A percentile compares a stretch with the other conserved stretches of the same genome.
phyloP scores from a whole-genome alignment of 1,140 invertebrate species.

The Nasonia giraulti region DNA sequence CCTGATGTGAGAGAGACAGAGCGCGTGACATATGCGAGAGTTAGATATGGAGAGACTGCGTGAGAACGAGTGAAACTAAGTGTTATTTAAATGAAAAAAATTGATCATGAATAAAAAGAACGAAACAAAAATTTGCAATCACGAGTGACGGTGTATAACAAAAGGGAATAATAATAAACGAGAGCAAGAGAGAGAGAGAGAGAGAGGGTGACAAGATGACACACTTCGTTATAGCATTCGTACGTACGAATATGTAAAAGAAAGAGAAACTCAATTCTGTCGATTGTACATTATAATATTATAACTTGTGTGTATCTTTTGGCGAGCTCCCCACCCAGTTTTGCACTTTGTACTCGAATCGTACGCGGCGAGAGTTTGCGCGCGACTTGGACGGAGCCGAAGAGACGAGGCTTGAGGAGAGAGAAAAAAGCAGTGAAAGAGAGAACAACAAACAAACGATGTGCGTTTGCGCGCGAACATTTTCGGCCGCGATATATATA shows the following conservation, averaged over 20 bases:
- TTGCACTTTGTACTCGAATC: slow-evolving; percentile 41
- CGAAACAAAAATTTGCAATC: slow-evolving; percentile 36
- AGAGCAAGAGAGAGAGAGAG: too few relatives aligned
- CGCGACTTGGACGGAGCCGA: background rate
- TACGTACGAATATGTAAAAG: slow-evolving; percentile 12
- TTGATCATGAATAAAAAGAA: slow-evolving; percentile 15
- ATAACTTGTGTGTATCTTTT: slow-evolving; percentile 11
- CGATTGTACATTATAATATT: slow-evolving; percentile 13
- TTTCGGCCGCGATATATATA: background rate
- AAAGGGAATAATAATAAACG: background rate
- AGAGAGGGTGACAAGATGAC: background rate
- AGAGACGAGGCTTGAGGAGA: background rate
- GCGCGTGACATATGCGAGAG: slow-evolving; percentile 41
- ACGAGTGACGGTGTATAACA: slow-evolving; percentile 12
- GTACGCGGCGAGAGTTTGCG: background rate
- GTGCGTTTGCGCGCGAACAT: background rate
- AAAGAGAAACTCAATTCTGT: slow-evolving; percentile 14
- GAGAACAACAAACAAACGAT: background rate
- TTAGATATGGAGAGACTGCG: slow-evolving; percentile 14
- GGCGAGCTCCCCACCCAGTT: slow-evolving; percentile 1
- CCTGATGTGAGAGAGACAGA: too few relatives aligned
- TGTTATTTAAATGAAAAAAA: slow-evolving; percentile 35
- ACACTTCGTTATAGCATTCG: slow-evolving; percentile 38
- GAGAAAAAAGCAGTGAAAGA: background rate
- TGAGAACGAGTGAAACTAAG: slow-evolving; percentile 40